Base-by-base conservation (phyloP, 2,113 vertebrate species). In the Coreoperca whiteheadi region DNA sequence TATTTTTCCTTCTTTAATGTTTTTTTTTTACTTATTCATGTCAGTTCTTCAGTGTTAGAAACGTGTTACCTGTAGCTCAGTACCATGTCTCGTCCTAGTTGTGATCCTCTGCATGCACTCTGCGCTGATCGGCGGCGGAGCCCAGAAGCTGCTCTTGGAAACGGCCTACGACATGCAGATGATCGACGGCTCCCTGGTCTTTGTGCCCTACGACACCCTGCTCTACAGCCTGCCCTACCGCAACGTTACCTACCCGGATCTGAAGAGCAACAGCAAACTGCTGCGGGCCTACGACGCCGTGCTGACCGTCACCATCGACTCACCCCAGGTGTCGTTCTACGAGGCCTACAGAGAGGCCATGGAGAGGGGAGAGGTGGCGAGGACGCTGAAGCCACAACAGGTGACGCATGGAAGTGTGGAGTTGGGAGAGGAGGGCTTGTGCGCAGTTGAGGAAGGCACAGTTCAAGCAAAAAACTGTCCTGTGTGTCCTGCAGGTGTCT, bases 71-170 rank as follows among this genome's bases (percentile, higher is more conserved):
- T 63, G 11, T 6, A 25, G 1, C 61, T 65, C 8, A 39, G 4
- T 79, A n/a, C 59, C 1, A 6, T 54, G 16, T 88, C 37, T 65
- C 4, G 1, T 65, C n/a, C 14, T 72, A 96, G 96, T 94, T 85
- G 91, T 96, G 51, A 88, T 96, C 83, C 95, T 96, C 77, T 96
- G 96, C 86, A 96, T 97, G 96, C 96, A 97, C 91, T 97, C 96
- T 0, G 94, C 81, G 4, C 88, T 97, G 69, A 93, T 96, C 0
- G 96, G 96, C 1, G 96, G 96, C 2, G 61, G 54, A 28, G 63
- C 79, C 43, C 96, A 96, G 90, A 90, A 84, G 90, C 85, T 88
- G 18, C 84, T 96, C 2, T 63, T 96, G 91, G 96, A 96, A 84
- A 92, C 81, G 1, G 96, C 96, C 7, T 88, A 95, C 32, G 96